Conservation (phyloP, 2,797 vertebrate genomes). For the Esox masquinongy region DNA sequence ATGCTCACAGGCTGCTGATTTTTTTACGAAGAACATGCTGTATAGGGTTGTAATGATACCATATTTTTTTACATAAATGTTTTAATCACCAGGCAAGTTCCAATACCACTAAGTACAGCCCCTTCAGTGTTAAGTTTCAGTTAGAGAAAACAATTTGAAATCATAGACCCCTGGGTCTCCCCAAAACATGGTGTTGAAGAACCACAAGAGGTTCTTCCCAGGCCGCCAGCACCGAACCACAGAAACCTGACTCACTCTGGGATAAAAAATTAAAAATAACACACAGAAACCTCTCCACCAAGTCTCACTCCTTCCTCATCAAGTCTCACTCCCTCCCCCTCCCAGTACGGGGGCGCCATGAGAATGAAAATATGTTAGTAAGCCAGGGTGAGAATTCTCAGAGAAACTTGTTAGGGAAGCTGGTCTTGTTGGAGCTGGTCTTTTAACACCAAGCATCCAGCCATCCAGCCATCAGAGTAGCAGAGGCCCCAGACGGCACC, state of each 20-base stretch:
- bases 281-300: slow-evolving; percentile 25
- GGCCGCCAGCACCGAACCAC: slow-evolving; percentile 49
- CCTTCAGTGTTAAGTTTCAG: slow-evolving; percentile 53
- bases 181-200: slow-evolving; percentile 61
- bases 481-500: slow-evolving; percentile 58
- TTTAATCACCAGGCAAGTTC: slow-evolving; percentile 45
- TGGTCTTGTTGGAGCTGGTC: slow-evolving; percentile 30
- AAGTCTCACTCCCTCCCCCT: slow-evolving; percentile 27
- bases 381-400: slow-evolving; percentile 30
- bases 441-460: slow-evolving; percentile 45
- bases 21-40: not conserved
- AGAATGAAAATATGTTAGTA: slow-evolving; percentile 40
- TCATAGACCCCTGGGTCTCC: slow-evolving; percentile 51
- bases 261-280: not conserved
- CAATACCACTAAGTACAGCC: slow-evolving; percentile 27
- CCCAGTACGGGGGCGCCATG: slow-evolving; percentile 23
- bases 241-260: slow-evolving; percentile 45
- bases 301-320: slow-evolving; percentile 28
- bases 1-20: not conserved
- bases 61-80: slow-evolving; percentile 47
- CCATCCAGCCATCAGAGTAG: slow-evolving; percentile 10
- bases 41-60: slow-evolving; percentile 24
- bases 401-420: slow-evolving; percentile 43
- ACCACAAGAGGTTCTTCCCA: slow-evolving; percentile 67
- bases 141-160: slow-evolving; percentile 57